Evolutionary conservation across 2,888 invertebrate species (phyloP), one percentile per base, ranked within the genome.

Genomic region (Diadegma fenestrale): DNA sequence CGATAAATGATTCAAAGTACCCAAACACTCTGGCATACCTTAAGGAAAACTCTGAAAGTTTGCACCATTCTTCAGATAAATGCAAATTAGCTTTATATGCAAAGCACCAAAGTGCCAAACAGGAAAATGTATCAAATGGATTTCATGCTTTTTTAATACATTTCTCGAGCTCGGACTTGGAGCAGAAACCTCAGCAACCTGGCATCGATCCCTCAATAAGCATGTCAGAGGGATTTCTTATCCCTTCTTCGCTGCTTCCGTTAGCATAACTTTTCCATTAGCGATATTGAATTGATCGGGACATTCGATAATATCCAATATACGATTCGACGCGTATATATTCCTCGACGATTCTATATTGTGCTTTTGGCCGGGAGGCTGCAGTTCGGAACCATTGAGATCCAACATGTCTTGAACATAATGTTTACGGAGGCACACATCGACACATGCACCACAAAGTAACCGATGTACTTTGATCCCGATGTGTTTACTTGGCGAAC

Each of bases 211-310:
- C 89, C 90, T 91, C 89, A 91, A 91, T 90, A 89, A 91, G 88
- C 80, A 79, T 87, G 76, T 58, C 54, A 48, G 77, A 43, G 68
- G 51, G 54, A 63, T 85, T 37, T 33, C 63, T 58, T 64, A 30
- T 41, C 6, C 48, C 14, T 58, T 22, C 51, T 41, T 66, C 71
- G 37, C 48, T 63, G 37, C 10, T 86, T 88, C 79, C 75, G 89
- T 89, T 91, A 89, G 90, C 92, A 92, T 92, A 92, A 92, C 89
- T 90, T 92, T 92, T 92, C 92, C 91, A 92, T 92, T 91, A 91
- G 90, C 86, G 75, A 83, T 80, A 86, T 88, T 77, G 89, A 89
- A 90, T 89, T 89, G 88, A 90, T 91, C 89, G 88, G 88, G 88
- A 91, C 90, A 89, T 90, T 90, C 90, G 58, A 91, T 91, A 91